phyloP scores from a whole-genome alignment of 2,797 vertebrate genomes.

The Myotis planiceps region DNA sequence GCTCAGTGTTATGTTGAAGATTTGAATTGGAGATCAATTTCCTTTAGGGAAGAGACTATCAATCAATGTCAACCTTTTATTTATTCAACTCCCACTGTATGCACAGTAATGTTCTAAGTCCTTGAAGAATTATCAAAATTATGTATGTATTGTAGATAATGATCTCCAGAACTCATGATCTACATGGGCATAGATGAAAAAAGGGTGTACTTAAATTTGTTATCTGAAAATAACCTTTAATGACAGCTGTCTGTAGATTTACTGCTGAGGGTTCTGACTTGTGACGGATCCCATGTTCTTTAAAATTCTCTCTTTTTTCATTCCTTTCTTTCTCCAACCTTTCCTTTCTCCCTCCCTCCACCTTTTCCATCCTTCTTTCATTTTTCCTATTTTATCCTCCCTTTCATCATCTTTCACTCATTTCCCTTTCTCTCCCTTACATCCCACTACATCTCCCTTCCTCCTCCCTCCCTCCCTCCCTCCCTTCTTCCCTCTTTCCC shows the following conservation, averaged over 20 bases:
- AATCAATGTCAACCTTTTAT: conserved; percentile 73
- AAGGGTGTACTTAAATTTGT: conserved; percentile 46
- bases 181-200: not conserved
- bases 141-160: not conserved
- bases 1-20: conserved; percentile 65
- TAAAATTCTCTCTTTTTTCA: not conserved
- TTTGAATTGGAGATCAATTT: conserved; percentile 77
- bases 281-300: not conserved
- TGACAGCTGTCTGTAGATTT: not conserved
- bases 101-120: conserved; percentile 29
- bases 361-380: not conserved
- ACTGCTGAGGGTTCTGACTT: not conserved
- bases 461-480: not conserved
- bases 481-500: no score
- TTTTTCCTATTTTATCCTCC: not conserved
- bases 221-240: not conserved
- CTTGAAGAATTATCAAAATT: conserved; percentile 57
- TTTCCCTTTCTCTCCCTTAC: not conserved
- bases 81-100: conserved; percentile 52
- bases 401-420: not conserved
- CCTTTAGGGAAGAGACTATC: conserved; percentile 62
- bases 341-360: not conserved
- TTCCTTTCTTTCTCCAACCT: not conserved
- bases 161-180: not conserved
- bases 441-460: not conserved